A percentile compares a stretch with the other conserved stretches of the same genome.
These are phyloP conservation scores for Thalassophryne amazonica DNA, from an alignment of 2,797 vertebrate genomes.

Conservation along the genomic window DNA sequence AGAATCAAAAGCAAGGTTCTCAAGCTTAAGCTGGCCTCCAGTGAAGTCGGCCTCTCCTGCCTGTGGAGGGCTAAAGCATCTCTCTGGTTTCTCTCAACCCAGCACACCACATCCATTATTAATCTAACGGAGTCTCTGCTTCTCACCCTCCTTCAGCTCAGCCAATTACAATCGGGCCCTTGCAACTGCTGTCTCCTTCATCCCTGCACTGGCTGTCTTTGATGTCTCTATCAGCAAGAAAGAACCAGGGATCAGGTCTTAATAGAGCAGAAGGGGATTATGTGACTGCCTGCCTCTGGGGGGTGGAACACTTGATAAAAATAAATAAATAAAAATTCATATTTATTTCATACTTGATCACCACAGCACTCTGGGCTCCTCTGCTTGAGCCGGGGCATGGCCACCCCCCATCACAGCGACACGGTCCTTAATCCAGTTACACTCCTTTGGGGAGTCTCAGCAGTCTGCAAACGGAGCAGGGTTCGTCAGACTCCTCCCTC, in stretches of 20 bases:
- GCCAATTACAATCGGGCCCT: conserved; percentile 67
- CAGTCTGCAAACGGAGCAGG: conserved; percentile 34
- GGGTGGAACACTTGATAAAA: conserved; percentile 39
- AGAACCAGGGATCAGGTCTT: conserved; percentile 43
- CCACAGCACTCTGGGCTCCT: conserved; percentile 49
- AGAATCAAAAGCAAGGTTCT: conserved; percentile 36
- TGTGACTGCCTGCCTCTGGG: conserved; percentile 54
- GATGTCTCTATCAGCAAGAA: conserved; percentile 75
- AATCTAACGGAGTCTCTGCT: conserved; percentile 47
- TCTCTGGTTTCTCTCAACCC: conserved; percentile 45
- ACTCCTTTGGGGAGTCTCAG: conserved; percentile 44
- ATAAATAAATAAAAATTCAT: conserved; percentile 36
- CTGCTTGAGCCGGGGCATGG: conserved; percentile 47
- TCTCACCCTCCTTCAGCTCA: conserved; percentile 46
- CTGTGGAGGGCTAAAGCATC: conserved; percentile 54
- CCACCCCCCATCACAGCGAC: conserved; percentile 64
- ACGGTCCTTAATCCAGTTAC: conserved; percentile 71
- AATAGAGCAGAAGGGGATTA: conserved; percentile 70
- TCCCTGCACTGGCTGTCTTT: conserved; percentile 63
- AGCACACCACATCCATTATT: conserved; percentile 67
- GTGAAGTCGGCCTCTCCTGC: conserved; percentile 39
- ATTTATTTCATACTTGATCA: conserved; percentile 71
- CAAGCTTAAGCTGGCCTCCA: conserved; percentile 5
- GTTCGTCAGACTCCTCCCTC: conserved; percentile 36
- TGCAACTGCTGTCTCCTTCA: conserved; percentile 64